Conservation (phyloP, 2,797 vertebrate genomes). For the Cossypha niveicapilla region DNA sequence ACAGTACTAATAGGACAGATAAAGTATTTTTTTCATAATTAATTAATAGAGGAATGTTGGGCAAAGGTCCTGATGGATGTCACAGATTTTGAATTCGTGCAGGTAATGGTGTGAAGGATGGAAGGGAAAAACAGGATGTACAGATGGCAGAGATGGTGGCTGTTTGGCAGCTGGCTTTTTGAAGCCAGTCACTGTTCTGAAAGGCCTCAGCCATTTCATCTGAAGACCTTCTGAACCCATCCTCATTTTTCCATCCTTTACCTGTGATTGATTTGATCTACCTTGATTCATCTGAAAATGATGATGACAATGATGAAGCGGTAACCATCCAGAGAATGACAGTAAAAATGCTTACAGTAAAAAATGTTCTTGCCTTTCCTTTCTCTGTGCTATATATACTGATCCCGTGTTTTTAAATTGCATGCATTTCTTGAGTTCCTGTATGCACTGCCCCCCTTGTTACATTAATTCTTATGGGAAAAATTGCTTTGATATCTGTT, state of each 20-base stretch:
- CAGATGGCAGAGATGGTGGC: background rate
- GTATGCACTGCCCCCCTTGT: constrained; percentile 2
- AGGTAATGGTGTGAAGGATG: background rate
- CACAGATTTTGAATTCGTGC: background rate
- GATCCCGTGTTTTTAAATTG: background rate
- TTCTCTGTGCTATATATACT: background rate
- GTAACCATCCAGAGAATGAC: background rate
- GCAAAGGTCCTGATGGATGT: background rate
- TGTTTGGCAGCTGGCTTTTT: background rate
- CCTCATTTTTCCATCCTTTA: background rate
- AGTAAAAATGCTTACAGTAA: constrained; percentile 27
- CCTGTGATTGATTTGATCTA: constrained; percentile 11
- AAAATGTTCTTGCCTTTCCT: constrained; percentile 22
- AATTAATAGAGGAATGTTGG: background rate
- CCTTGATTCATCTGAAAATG: constrained; percentile 39
- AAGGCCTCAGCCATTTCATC: background rate
- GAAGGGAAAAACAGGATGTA: background rate
- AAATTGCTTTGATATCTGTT: constrained; percentile 37
- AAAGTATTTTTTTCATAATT: background rate
- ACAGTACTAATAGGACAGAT: background rate
- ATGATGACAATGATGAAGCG: constrained; percentile 50
- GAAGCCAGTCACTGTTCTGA: background rate
- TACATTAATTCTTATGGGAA: constrained; percentile 33
- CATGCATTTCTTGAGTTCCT: constrained; percentile 9
- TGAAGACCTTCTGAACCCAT: background rate